Evolutionary conservation across 2,888 invertebrate genomes (phyloP), one percentile per base, ranked within the genome.

Genomic region (Scaptomyza polygonia): DNA sequence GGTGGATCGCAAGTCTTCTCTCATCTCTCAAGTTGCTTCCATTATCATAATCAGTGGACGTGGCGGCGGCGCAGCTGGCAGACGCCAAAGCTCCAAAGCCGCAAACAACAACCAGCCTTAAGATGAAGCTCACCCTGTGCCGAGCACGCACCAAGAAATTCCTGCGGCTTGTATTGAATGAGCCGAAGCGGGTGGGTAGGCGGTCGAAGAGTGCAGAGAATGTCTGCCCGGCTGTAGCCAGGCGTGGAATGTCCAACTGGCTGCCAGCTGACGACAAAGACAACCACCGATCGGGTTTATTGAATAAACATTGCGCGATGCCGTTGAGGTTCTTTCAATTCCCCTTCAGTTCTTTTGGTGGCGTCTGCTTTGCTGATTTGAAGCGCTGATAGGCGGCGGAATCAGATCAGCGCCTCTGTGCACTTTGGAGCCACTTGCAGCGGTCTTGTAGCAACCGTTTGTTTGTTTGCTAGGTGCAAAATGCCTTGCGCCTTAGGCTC

Each of bases 141-240:
- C 89, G 83, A 89, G 90, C 89, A 90, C 89, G 89, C 90, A 90
- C 89, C 89, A 90, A 88, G 81, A 84, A 90, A 90, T 90, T 90
- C 89, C 90, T 75, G 74, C 79, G 80, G 84, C 88, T 88, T 90
- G 90, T 90, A 77, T 70, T 85, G 84, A 77, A 86, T 79, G 72
- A 83, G 82, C 74, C 16, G 65, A n/a, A n/a, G 25, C 2, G 7
- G 16, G 4, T 14, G 14, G n/a, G 25, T 25, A 3, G 5, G 8
- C 27, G 27, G 27, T 7, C 16, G 16, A 12, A 12, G 1, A n/a
- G 43, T 27, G 45, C 8, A 30, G 72, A 67, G 81, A 79, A 77
- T 72, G 77, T 67, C 54, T 56, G 47, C 42, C 39, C 42, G 52
- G 52, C 49, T 44, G 54, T 51, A 61, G 42, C 32, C 44, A n/a